These are phyloP conservation scores for Pollachius pollachius DNA, from an alignment of 2,113 vertebrate genomes.

Conservation along the genomic window DNA sequence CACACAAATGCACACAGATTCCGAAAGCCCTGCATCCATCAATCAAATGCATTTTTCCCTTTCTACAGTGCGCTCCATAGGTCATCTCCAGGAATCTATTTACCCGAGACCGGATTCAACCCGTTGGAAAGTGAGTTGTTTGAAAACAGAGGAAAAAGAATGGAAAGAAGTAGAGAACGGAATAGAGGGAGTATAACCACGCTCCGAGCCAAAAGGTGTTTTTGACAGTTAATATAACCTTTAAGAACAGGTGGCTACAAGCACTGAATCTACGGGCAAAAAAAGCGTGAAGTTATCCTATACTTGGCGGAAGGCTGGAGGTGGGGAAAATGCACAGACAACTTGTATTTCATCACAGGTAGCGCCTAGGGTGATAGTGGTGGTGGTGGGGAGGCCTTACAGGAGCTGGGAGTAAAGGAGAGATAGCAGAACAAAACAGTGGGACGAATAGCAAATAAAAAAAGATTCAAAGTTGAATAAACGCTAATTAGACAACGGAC, in stretches of 20 bases:
- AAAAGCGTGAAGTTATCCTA: slow-evolving; percentile 20
- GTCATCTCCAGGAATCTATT: neutral
- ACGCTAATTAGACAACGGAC: no score
- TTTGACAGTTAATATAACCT: slow-evolving; percentile 32
- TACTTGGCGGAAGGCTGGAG: neutral
- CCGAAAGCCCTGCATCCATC: slow-evolving; percentile 22
- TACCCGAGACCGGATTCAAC: slow-evolving; percentile 32
- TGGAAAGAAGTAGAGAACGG: no score
- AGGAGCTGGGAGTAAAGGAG: no score
- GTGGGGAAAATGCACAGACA: no score
- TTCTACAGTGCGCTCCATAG: neutral
- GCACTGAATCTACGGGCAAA: neutral
- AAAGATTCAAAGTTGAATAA: no score
- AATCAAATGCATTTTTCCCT: slow-evolving; percentile 16
- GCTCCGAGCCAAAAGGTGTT: slow-evolving; percentile 22
- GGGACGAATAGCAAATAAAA: no score
- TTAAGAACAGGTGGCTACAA: slow-evolving; percentile 35
- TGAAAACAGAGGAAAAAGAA: neutral
- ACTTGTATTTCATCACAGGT: no score
- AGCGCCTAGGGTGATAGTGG: no score
- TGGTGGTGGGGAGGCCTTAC: no score
- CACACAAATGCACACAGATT: neutral
- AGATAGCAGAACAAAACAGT: no score
- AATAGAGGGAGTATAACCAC: no score
- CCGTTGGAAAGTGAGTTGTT: slow-evolving; percentile 1